Conservation (phyloP, 2,797 vertebrate species). For the Acestrorhynchus altus region DNA sequence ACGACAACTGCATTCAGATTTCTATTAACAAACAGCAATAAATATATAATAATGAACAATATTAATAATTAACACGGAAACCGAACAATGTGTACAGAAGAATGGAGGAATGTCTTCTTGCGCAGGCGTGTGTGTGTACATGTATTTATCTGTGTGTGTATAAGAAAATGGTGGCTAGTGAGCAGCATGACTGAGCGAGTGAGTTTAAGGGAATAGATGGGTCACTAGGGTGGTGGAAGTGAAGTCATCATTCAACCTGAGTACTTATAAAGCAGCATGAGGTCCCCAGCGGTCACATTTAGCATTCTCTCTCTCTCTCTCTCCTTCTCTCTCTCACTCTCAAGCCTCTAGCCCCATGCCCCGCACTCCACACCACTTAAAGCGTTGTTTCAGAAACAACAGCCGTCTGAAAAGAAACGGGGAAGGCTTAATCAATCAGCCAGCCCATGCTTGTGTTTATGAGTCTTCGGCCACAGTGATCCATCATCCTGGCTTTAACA, state of each 20-base stretch:
- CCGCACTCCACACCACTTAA: constrained; percentile 63
- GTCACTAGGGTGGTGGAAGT: constrained; percentile 32
- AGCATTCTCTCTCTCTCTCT: constrained; percentile 60
- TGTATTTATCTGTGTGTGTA: background rate
- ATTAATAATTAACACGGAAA: background rate
- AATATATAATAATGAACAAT: background rate
- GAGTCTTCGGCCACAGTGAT: constrained; percentile 72
- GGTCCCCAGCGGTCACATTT: constrained; percentile 74
- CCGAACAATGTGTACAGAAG: too few relatives aligned
- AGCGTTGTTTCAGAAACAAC: constrained; percentile 78
- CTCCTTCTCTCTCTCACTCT: constrained; percentile 25
- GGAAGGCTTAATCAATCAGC: constrained; percentile 79
- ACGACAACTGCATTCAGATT: too few relatives aligned
- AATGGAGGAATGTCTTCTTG: too few relatives aligned
- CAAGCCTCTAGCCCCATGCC: constrained; percentile 53
- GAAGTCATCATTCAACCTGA: constrained; percentile 67
- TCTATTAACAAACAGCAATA: too few relatives aligned
- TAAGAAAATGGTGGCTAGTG: constrained; percentile 3
- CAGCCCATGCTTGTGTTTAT: constrained; percentile 77
- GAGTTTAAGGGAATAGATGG: constrained; percentile 35
- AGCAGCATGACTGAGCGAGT: constrained; percentile 14
- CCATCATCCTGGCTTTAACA: constrained; percentile 68
- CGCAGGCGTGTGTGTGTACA: background rate
- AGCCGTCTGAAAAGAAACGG: constrained; percentile 60
- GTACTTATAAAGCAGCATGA: constrained; percentile 76